Base-by-base conservation (phyloP, 2,888 invertebrate species). In the Ferrisia virgata region DNA sequence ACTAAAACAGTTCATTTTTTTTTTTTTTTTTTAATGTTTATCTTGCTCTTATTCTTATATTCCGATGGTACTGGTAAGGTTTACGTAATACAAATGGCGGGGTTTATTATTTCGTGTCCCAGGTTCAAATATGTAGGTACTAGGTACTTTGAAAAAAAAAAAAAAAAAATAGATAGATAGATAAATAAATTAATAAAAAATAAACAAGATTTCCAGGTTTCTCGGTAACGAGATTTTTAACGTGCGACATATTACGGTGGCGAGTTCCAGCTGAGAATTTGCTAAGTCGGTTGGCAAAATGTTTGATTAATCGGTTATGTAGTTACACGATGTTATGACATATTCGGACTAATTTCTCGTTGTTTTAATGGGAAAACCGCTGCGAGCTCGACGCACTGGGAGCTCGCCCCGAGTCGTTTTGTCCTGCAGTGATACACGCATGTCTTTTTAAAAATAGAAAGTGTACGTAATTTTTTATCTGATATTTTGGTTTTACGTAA, bases 291-390 rank as follows among this genome's bases (percentile, higher is more conserved):
- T 76, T 36, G 72, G 72, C 72, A 36, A 76, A 76, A 76, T 64
- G 28, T 64, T 76, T 76, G 72, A 76, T 76, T 76, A 76, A 76
- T 76, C 72, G 72, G 72, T 76, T 76, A 36, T 36, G 18, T 33
- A 33, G 72, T 36, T 64, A 64, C 64, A 15, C 72, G 1, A 9
- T 76, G 72, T 76, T 33, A 36, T 76, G 36, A 76, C 72, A 36
- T 36, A 76, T 76, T 76, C 72, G 72, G 72, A 36, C 64, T 64
- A 64, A 64, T 64, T 64, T 64, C 28, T 28, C 15, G 25, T 25
- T 64, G 28, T 28, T 64, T 64, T 28, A 64, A 64, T 64, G 64
- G n/a, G 64, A 64, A 64, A 64, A 64, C 64, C 64, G 28, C 64
- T 28, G 64, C 25, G 64, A 64, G 64, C 64, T 64, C 53, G 53